Evolutionary conservation across 2,113 vertebrate genomes (phyloP).

Genomic region (Tragelaphus buxtoni): DNA sequence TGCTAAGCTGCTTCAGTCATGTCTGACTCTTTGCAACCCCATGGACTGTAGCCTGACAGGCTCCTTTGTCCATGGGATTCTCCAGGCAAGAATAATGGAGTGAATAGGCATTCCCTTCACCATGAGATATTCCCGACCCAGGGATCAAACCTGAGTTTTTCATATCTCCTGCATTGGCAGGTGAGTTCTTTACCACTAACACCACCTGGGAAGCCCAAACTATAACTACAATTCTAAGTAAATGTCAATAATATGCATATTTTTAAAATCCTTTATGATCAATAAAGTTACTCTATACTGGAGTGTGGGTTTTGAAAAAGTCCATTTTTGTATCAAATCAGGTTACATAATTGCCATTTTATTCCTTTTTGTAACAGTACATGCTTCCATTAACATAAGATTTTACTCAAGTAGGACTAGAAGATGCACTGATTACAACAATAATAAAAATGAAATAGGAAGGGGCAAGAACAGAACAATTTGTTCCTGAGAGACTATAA

Average conservation of each 20-base stretch:
- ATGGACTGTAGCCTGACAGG: background rate
- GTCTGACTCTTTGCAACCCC: background rate
- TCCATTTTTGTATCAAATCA: background rate
- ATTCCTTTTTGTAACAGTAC: conserved; percentile 47
- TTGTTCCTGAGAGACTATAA: background rate
- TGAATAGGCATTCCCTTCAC: background rate
- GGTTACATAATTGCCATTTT: background rate
- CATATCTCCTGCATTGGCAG: background rate
- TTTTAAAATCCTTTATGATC: background rate
- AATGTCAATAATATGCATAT: background rate
- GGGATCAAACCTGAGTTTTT: background rate
- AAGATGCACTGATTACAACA: background rate
- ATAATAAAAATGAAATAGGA: conserved; percentile 20
- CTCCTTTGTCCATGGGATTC: background rate
- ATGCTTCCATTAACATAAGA: conserved; percentile 52
- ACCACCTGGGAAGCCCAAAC: background rate
- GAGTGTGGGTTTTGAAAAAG: background rate
- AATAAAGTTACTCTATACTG: background rate
- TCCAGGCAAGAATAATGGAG: background rate
- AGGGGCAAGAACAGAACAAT: background rate
- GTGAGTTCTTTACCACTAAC: background rate
- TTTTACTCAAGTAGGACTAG: conserved; percentile 48
- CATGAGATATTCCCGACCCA: background rate
- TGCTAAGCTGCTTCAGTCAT: background rate
- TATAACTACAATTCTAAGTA: background rate